Evolutionary conservation across 2,797 vertebrate species (phyloP), one percentile per base, ranked within the genome.

Genomic region (Anabacerthia variegaticeps): DNA sequence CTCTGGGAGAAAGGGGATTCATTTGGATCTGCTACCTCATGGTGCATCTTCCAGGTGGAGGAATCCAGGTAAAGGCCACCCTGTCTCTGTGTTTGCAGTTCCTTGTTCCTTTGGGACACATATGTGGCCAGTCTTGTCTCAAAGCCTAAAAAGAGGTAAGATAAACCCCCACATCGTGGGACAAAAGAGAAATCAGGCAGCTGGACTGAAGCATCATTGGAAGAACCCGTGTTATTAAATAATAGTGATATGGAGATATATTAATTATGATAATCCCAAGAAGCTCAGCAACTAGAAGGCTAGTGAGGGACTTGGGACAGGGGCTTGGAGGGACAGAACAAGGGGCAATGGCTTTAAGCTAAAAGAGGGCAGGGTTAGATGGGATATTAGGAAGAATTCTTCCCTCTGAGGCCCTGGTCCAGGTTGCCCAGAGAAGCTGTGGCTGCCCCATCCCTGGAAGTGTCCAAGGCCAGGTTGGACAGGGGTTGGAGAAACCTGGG

Each of bases 401-500:
- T 32, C 8, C 10, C 41, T 55, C 10, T 14, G 36, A 68, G 3
- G 18, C 6, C 12, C 77, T 67, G 54, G 54, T 30, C 20, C 26
- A 61, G 30, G 39, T 0, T 82, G 2, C 18, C 15, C 36, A 49
- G 32, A n/a, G 27, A 37, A 75, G 22, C 22, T 89, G 71, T 37
- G 41, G 36, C 27, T 62, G 27, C 2, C 13, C 19, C 49, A 56
- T 62, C 23, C 49, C 55, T 89, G 48, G 41, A 2, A 49, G 19
- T 63, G 36, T 28, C 22, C 49, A 49, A 69, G 23, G 26, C 28
- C 5, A 3, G n/a, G 10, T 0, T 75, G 52, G 39, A 46, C 0
- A 0, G 16, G 8, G 0, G 5, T 46, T 44, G 69, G 34, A 61
- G 5, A 10, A 68, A 0, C 5, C 14, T 75, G 77, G 62, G 15